Conservation (phyloP, 2,113 vertebrate species). For the Leuciscus idus region DNA sequence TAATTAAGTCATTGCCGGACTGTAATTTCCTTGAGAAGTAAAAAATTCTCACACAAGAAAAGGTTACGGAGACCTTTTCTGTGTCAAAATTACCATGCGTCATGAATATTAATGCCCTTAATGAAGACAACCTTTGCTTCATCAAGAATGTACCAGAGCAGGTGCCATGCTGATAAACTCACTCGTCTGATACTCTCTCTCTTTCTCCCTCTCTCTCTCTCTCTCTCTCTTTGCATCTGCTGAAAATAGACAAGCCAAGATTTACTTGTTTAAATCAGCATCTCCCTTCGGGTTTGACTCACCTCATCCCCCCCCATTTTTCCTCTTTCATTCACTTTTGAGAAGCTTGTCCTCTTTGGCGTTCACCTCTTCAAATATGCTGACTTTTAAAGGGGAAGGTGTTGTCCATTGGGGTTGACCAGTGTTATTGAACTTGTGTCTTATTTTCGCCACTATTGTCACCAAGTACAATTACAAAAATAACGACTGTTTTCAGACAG, state of each 20-base stretch:
- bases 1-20: constrained; percentile 99
- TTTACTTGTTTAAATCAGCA: constrained; percentile 84
- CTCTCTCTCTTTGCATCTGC: constrained; percentile 70
- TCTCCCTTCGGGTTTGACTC: constrained; percentile 76
- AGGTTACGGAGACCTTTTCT: constrained; percentile 99
- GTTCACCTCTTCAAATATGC: constrained; percentile 57
- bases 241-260: constrained; percentile 75
- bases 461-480: neutral
- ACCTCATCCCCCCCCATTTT: constrained; percentile 46
- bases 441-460: neutral
- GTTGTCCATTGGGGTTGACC: neutral
- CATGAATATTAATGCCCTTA: constrained; percentile 99
- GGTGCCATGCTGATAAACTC: constrained; percentile 97
- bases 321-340: constrained; percentile 55
- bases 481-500: neutral
- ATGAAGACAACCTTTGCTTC: constrained; percentile 99
- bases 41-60: constrained; percentile 99
- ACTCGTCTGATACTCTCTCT: constrained; percentile 73
- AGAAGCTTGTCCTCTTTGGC: constrained; percentile 53
- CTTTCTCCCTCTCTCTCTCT: constrained; percentile 25
- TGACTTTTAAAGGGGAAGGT: constrained; percentile 54
- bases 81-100: constrained; percentile 99
- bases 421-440: neutral
- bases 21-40: constrained; percentile 99
- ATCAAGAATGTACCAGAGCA: constrained; percentile 99